These are phyloP conservation scores for Arvicanthis niloticus DNA, from an alignment of 2,113 vertebrate genomes.

Conservation along the genomic window DNA sequence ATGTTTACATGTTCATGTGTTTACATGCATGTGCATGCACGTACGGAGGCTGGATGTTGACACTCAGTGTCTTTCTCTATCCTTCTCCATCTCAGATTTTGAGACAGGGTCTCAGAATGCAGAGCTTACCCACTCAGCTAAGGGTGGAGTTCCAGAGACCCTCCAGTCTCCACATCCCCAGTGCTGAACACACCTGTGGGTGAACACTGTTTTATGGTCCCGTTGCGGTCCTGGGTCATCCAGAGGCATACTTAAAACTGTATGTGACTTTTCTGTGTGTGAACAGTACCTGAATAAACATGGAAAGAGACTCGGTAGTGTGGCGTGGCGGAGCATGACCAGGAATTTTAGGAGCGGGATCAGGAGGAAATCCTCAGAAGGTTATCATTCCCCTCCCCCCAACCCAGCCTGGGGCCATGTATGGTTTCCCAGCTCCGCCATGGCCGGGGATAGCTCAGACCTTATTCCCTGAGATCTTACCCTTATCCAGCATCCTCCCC, in stretches of 20 bases:
- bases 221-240: background rate
- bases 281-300: background rate
- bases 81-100: too few species aligned
- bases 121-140: background rate
- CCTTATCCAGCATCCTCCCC: background rate
- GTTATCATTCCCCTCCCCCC: background rate
- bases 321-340: background rate
- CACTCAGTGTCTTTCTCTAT: too few species aligned
- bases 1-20: background rate
- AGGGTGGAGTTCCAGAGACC: too few species aligned
- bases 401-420: background rate
- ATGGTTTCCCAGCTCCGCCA: background rate
- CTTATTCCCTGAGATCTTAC: slow-evolving; percentile 29
- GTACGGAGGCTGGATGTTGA: background rate
- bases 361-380: background rate
- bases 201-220: background rate
- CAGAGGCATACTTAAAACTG: background rate
- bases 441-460: background rate
- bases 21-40: background rate
- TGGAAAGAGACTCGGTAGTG: background rate
- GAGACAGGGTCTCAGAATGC: background rate
- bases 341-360: background rate
- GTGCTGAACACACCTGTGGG: background rate
- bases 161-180: background rate
- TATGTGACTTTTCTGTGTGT: background rate